phyloP scores from a whole-genome alignment of 2,113 vertebrate species.

The Callionymus lyra region DNA sequence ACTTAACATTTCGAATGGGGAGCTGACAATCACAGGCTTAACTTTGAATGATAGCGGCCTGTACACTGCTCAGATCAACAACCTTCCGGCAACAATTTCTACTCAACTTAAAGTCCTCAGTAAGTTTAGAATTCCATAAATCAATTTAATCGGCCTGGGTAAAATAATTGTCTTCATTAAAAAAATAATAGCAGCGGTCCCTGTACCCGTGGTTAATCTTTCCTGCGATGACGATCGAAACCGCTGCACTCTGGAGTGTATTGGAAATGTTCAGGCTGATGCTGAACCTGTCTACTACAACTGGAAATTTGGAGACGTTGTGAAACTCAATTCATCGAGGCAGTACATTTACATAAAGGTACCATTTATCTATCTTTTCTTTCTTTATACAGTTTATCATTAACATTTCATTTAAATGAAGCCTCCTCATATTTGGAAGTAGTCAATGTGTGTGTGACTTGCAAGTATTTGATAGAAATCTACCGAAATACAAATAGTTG shows the following conservation, averaged over 20 bases:
- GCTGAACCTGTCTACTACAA: background rate
- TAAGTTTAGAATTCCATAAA: constrained; percentile 9
- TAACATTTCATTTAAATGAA: background rate
- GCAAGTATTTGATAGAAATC: too few species aligned
- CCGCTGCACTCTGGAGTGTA: constrained; percentile 23
- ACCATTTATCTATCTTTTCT: background rate
- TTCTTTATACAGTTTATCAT: background rate
- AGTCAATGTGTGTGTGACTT: too few species aligned
- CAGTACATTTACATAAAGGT: constrained; percentile 7
- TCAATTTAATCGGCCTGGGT: background rate
- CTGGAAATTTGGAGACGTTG: background rate
- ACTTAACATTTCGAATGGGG: constrained; percentile 19
- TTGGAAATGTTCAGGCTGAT: background rate
- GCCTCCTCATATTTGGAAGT: too few species aligned
- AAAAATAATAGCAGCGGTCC: constrained; percentile 30
- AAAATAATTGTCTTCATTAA: background rate
- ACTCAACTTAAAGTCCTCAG: constrained; percentile 12
- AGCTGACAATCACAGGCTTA: constrained; percentile 27
- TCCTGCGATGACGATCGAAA: background rate
- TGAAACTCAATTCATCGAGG: fast-evolving
- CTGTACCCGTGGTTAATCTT: background rate
- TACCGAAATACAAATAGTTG: too few species aligned
- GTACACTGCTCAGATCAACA: constrained; percentile 14
- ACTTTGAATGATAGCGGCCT: fast-evolving
- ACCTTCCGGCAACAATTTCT: fast-evolving